Base-by-base conservation (phyloP, 2,113 vertebrate genomes). In the Pygoscelis antarcticus region DNA sequence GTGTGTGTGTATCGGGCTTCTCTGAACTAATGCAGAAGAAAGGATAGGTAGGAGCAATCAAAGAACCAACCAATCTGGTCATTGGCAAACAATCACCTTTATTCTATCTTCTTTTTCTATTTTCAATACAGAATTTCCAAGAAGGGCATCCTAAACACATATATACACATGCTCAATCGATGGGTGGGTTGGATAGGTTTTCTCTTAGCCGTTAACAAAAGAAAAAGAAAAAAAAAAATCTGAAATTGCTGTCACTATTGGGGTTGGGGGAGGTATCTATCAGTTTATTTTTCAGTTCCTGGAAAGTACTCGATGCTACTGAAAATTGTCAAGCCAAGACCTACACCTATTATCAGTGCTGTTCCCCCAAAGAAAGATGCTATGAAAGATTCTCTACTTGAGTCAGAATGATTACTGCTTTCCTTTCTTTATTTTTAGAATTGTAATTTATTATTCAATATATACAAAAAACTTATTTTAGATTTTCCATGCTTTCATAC, bases 401-500 rank as follows among this genome's bases (percentile, higher is more conserved):
- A 94, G 70, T 91, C 78, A 85, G 90, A 93, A 96, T 82, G 58
- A 81, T 84, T 95, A 94, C 72, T 95, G 93, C 80, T 96, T 97
- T 97, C 79, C 49, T 92, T 74, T 89, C 77, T 71, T 93, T 87
- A 69, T 75, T 97, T 95, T 90, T 91, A 49, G 92, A 93, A 93
- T 38, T 92, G 74, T 97, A 97, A 98, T 97, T 97, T 97, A 98
- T 98, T 97, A 97, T 91, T 93, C 78, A 57, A 68, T 87, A 94
- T 93, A 83, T 61, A 94, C 55, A 76, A 92, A 87, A 7, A 4
- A 7, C 34, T 92, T 92, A 76, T 85, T 96, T 93, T 95, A 95
- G 94, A 61, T 76, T 97, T 96, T 89, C 42, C 93, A 89, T 84
- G 89, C 93, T 97, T 97, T 95, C 91, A 62, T 95, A 94, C 15